Conservation (phyloP, 1,140 invertebrate genomes). For the Eufriesea mexicana region DNA sequence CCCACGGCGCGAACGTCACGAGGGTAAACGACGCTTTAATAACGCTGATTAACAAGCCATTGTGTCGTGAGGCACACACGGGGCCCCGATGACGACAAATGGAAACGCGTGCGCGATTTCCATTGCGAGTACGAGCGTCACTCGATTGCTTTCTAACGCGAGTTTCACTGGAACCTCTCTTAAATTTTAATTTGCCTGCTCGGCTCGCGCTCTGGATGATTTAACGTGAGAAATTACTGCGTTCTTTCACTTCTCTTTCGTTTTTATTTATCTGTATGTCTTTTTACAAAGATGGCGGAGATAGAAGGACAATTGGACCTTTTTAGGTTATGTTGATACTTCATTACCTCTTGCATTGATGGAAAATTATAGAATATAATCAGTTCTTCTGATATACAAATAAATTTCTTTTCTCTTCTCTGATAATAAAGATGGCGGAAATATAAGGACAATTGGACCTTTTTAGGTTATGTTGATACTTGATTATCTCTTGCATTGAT, state of each 20-base stretch:
- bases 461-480: no score
- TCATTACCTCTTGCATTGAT: no score
- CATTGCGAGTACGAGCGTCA: background rate
- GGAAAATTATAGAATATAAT: no score
- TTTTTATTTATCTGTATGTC: no score
- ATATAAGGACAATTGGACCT: no score
- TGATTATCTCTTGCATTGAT: no score
- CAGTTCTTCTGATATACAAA: no score
- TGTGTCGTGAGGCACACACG: slow-evolving; percentile 29
- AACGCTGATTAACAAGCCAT: slow-evolving; percentile 72
- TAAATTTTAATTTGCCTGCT: background rate
- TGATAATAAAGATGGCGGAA: no score
- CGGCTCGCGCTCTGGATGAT: background rate
- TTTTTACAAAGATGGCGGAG: no score
- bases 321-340: no score
- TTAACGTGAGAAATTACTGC: background rate
- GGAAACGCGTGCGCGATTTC: background rate
- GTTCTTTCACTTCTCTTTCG: background rate
- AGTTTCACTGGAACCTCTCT: background rate
- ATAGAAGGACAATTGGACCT: no score
- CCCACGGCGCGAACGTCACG: slow-evolving; percentile 59
- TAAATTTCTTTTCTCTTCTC: no score
- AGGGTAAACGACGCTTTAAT: slow-evolving; percentile 67
- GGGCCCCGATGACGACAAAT: slow-evolving; percentile 5
- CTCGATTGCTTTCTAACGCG: slow-evolving; percentile 7